Percentiles rank a stretch among this genome's conserved stretches.
phyloP scores from a whole-genome alignment of 2,888 invertebrate genomes.

The Apodemia duryi region DNA sequence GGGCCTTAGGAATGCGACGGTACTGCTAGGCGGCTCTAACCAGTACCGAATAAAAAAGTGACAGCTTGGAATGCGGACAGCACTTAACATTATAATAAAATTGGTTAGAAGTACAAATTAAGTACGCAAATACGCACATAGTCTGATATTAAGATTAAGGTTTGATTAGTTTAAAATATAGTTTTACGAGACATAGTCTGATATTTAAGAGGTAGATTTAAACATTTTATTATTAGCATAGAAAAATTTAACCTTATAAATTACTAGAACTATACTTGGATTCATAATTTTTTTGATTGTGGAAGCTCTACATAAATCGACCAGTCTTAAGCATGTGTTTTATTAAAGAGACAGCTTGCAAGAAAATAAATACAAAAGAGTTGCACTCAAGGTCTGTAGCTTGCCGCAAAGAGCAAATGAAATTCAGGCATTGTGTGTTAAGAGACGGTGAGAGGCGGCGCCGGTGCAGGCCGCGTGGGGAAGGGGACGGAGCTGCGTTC shows the following conservation, averaged over 20 bases:
- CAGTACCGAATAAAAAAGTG: slow-evolving; percentile 65
- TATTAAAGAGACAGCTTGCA: slow-evolving; percentile 25
- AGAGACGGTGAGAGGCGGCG: slow-evolving; percentile 72
- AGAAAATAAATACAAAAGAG: slow-evolving; percentile 38
- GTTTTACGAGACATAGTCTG: neutral
- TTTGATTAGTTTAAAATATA: neutral
- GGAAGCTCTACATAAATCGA: slow-evolving; percentile 6
- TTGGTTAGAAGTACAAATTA: slow-evolving; percentile 9
- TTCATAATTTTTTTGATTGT: neutral
- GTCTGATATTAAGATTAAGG: neutral
- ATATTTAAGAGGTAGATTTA: neutral
- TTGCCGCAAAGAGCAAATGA: slow-evolving; percentile 65
- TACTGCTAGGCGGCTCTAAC: slow-evolving; percentile 72
- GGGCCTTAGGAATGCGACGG: slow-evolving; percentile 75
- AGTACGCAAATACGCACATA: neutral
- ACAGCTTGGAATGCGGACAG: slow-evolving; percentile 64
- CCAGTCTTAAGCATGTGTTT: slow-evolving; percentile 27
- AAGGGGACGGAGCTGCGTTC: slow-evolving; percentile 72
- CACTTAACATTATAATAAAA: slow-evolving; percentile 37
- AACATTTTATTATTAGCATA: neutral
- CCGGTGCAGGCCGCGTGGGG: slow-evolving; percentile 65
- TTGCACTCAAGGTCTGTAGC: slow-evolving; percentile 43
- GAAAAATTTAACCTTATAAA: neutral
- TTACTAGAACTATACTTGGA: too few relatives aligned
- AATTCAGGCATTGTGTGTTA: slow-evolving; percentile 69